Evolutionary conservation across 2,888 invertebrate species (phyloP).

Genomic region (Thymelicus acteon): DNA sequence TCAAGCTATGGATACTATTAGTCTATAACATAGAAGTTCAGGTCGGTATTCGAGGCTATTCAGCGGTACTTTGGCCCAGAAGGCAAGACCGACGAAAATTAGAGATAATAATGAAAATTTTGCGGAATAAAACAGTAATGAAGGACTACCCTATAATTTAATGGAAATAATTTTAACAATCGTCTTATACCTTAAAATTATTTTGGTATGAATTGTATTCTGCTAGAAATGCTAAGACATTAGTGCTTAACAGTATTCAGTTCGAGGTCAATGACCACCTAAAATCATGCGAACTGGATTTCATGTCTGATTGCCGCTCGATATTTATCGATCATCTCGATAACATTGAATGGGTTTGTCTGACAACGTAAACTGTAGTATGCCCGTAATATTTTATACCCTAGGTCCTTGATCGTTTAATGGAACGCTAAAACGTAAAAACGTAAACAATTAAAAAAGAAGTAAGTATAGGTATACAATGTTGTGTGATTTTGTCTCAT

Average conservation of each 20-base stretch:
- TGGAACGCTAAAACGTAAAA: neutral
- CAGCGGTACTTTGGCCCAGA: no score
- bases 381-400: neutral
- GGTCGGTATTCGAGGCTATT: no score
- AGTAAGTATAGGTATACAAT: neutral
- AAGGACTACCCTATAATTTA: no score
- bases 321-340: neutral
- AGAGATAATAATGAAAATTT: no score
- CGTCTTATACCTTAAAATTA: no score
- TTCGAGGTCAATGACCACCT: neutral
- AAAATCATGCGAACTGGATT: neutral
- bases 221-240: neutral
- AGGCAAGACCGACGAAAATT: no score
- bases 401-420: neutral
- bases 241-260: neutral
- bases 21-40: no score
- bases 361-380: neutral
- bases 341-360: constrained; percentile 5
- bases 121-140: no score
- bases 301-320: neutral
- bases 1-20: no score
- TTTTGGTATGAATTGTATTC: no score
- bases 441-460: neutral
- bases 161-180: no score
- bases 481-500: no score